Evolutionary conservation across 2,113 vertebrate species (phyloP).

Genomic region (Prochilodus magdalenae): DNA sequence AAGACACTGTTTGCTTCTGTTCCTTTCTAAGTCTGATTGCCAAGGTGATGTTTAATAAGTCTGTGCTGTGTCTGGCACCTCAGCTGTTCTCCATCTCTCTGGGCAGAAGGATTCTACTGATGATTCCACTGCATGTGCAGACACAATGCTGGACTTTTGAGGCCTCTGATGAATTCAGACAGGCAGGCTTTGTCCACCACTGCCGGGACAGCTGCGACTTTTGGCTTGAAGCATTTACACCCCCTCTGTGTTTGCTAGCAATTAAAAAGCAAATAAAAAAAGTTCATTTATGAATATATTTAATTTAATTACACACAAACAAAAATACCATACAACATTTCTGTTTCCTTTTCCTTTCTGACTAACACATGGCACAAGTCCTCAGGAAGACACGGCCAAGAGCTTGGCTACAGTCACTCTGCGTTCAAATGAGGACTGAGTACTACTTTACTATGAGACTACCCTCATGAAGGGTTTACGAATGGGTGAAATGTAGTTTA

Average conservation of each 20-base stretch:
- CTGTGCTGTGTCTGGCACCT: constrained; percentile 28
- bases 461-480: no score
- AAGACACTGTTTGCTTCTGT: constrained; percentile 42
- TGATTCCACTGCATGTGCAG: constrained; percentile 3
- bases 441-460: no score
- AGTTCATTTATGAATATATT: no score
- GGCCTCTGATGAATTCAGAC: not conserved
- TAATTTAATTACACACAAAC: no score
- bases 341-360: not conserved
- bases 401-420: no score
- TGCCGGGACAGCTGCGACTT: not conserved
- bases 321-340: no score
- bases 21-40: constrained; percentile 37
- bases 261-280: constrained; percentile 8
- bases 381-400: no score
- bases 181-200: not conserved
- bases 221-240: not conserved
- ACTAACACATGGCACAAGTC: no score
- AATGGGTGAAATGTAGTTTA: no score
- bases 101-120: constrained; percentile 6
- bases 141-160: constrained; percentile 10
- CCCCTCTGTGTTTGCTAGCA: not conserved
- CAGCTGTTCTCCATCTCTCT: constrained; percentile 26
- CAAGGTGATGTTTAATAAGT: constrained; percentile 47
- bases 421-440: no score